phyloP scores from a whole-genome alignment of 2,888 invertebrate species.

The Polydrusus pterygomalis region DNA sequence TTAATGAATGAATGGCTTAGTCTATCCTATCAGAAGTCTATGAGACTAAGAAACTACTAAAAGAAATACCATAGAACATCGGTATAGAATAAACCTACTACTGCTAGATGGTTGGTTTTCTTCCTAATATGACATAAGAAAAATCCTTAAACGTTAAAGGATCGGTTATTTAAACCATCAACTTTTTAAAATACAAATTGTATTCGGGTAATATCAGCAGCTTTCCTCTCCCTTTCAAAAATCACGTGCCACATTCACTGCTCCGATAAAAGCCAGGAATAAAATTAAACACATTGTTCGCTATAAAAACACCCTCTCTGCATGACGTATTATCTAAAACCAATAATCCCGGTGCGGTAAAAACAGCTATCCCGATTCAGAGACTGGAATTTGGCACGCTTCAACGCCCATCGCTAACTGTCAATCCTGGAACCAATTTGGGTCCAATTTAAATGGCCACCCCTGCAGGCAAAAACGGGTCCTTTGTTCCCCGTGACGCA shows the following conservation, averaged over 20 bases:
- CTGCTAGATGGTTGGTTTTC: too few relatives aligned
- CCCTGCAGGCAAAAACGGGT: constrained; percentile 63
- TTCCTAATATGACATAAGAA: too few relatives aligned
- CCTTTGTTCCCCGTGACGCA: constrained; percentile 62
- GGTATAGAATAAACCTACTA: too few relatives aligned
- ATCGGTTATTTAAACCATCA: too few relatives aligned
- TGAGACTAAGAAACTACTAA: too few relatives aligned
- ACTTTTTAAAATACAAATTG: too few relatives aligned
- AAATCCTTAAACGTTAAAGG: too few relatives aligned
- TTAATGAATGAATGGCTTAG: too few relatives aligned
- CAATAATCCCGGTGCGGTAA: constrained; percentile 57
- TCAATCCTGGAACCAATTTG: constrained; percentile 62
- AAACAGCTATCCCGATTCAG: constrained; percentile 51
- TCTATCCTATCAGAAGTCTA: too few relatives aligned
- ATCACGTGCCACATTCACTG: constrained; percentile 14
- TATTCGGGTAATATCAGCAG: not conserved
- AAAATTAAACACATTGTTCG: constrained; percentile 52
- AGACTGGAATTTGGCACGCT: constrained; percentile 56
- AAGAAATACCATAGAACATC: too few relatives aligned
- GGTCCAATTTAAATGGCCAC: constrained; percentile 63
- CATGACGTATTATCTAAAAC: constrained; percentile 56
- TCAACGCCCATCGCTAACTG: constrained; percentile 58
- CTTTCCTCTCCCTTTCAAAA: constrained; percentile 11
- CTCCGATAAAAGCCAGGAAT: constrained; percentile 42
- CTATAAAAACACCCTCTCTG: constrained; percentile 50